Percentiles rank a stretch among this genome's conserved stretches.
These are phyloP conservation scores for Coboldia fuscipes DNA, from an alignment of 1,140 invertebrate species.

Conservation along the genomic window DNA sequence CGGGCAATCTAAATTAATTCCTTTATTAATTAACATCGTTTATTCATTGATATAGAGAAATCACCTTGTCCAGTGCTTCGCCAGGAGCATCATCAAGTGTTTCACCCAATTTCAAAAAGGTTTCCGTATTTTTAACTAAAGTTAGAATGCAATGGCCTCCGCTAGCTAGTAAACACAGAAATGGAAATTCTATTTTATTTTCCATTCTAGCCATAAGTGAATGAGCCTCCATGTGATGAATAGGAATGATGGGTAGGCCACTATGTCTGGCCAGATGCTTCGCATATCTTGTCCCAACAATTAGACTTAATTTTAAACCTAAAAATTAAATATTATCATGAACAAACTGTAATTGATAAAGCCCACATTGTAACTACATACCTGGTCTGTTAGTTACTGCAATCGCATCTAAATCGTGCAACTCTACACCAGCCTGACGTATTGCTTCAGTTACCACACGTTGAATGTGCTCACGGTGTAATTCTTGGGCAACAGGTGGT, in stretches of 20 bases:
- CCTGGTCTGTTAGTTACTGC: slow-evolving; percentile 79
- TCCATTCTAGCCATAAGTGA: slow-evolving; percentile 69
- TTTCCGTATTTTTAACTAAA: slow-evolving; percentile 47
- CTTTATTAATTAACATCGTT: slow-evolving; percentile 12
- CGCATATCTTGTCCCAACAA: slow-evolving; percentile 67
- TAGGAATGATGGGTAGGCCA: slow-evolving; percentile 75
- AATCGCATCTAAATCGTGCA: slow-evolving; percentile 71
- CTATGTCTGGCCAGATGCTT: slow-evolving; percentile 46
- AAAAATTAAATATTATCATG: slow-evolving; percentile 6
- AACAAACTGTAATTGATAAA: slow-evolving; percentile 4
- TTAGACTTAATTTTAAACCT: slow-evolving; percentile 52
- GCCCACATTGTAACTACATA: slow-evolving; percentile 7
- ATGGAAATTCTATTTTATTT: slow-evolving; percentile 60
- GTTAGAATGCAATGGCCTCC: slow-evolving; percentile 79
- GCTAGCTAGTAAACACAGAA: slow-evolving; percentile 71
- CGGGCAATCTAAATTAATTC: too few relatives aligned
- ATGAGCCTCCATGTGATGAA: slow-evolving; percentile 98
- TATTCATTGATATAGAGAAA: slow-evolving; percentile 24
- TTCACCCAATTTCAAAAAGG: slow-evolving; percentile 61
- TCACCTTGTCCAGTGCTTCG: slow-evolving; percentile 82
- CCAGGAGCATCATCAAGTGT: slow-evolving; percentile 74
- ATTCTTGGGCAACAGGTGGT: slow-evolving; percentile 56
- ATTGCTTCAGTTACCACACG: slow-evolving; percentile 47
- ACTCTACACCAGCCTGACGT: slow-evolving; percentile 31
- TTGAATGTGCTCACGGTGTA: slow-evolving; percentile 66